phyloP scores from a whole-genome alignment of 2,113 vertebrate species.

The Ctenomys sociabilis region DNA sequence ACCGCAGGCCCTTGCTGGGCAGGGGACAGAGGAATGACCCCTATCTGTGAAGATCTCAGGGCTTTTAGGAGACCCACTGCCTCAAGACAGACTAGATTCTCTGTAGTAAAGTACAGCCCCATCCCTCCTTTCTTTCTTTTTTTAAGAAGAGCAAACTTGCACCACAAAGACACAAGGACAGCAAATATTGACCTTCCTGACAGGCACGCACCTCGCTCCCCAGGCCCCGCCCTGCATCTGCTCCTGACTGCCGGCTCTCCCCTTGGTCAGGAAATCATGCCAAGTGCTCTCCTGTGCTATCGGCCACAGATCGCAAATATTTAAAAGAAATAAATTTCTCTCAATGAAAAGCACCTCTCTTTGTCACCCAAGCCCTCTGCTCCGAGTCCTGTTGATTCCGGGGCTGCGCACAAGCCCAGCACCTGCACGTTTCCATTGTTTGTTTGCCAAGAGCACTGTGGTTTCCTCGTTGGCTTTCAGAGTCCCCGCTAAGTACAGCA shows the following conservation, averaged over 20 bases:
- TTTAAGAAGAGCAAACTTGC: constrained; percentile 82
- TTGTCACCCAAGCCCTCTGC: constrained; percentile 74
- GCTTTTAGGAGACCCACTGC: constrained; percentile 64
- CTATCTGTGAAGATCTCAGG: constrained; percentile 49
- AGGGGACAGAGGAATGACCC: not conserved
- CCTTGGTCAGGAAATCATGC: constrained; percentile 85
- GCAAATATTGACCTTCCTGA: constrained; percentile 91
- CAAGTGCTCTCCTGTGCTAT: constrained; percentile 84
- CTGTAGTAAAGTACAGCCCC: constrained; percentile 75
- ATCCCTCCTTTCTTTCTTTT: not conserved
- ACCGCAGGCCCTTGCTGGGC: not conserved
- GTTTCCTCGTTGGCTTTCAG: constrained; percentile 81
- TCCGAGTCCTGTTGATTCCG: constrained; percentile 86
- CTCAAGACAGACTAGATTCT: constrained; percentile 74
- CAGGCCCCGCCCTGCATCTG: constrained; percentile 85
- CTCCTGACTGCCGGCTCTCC: constrained; percentile 81
- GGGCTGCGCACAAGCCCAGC: constrained; percentile 81
- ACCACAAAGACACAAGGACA: constrained; percentile 87
- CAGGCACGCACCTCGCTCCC: constrained; percentile 82
- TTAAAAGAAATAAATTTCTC: constrained; percentile 91
- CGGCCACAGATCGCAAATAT: constrained; percentile 90
- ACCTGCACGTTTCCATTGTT: constrained; percentile 89
- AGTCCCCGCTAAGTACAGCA: constrained; percentile 81
- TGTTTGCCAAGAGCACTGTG: constrained; percentile 84
- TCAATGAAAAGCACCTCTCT: constrained; percentile 87